Evolutionary conservation across 2,888 invertebrate genomes (phyloP), one percentile per base, ranked within the genome.

Genomic region (Gortyna flavago): DNA sequence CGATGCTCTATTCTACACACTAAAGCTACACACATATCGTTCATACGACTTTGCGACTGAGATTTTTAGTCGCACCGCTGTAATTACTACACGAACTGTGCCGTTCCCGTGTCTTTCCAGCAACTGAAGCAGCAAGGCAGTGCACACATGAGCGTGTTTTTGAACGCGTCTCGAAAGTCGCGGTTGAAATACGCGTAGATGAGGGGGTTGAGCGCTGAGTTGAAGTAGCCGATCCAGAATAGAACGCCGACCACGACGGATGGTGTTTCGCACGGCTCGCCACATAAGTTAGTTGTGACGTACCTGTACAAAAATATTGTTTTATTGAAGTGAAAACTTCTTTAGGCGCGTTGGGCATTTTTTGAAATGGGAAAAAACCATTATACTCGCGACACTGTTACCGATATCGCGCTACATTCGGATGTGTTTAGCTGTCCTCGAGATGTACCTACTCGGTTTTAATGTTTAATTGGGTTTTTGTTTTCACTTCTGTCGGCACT

Each of bases 101-200:
- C 95, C 11, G 94, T 95, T 6, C 97, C 97, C 0, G 97, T 97
- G 86, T 97, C 97, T 91, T 98, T 98, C 97, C 98, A 98, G 89
- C 98, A 98, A 81, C 97, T 97, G 93, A 98, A 97, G 92, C 98
- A 98, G 97, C 98, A 98, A 76, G 98, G 99, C 92, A 99, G 97
- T 41, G 98, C 98, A 93, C 98, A 98, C 95, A 98, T 97, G 85
- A 99, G 97, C 61, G 99, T 99, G 94, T 98, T 98, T 95, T 98
- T 98, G 96, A 99, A 99, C 81, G 99, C 99, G 95, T 99, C 98
- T 93, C 99, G 98, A 95, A 99, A 99, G 95, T 99, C 99, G 65
- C 88, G 88, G 71, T 88, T 88, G 57, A 88, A 88, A 65, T 88
- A 88, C 21, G 88, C 99, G 95, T 99, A 99, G 91, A 99, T 99